Conservation (phyloP, 2,797 vertebrate species). For the Manis javanica region DNA sequence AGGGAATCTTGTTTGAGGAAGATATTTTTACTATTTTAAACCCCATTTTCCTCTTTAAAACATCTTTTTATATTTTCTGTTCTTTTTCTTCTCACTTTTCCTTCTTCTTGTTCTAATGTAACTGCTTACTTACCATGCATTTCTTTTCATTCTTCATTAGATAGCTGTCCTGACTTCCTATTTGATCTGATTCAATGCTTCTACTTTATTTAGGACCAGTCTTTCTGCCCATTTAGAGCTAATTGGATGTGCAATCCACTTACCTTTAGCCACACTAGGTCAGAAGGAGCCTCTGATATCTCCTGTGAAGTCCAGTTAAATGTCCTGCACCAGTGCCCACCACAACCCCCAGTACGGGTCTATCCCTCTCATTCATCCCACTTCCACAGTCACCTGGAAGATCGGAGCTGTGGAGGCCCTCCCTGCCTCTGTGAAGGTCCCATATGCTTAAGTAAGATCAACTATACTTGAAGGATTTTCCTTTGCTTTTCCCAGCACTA, state of each 20-base stretch:
- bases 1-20: neutral
- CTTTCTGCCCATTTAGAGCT: neutral
- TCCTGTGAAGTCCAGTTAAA: neutral
- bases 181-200: neutral
- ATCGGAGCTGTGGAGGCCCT: neutral
- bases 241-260: neutral
- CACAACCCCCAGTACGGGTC: neutral
- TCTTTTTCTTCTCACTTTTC: neutral
- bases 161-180: neutral
- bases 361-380: neutral
- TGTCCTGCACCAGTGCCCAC: neutral
- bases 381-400: neutral
- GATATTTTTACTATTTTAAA: slow-evolving; percentile 36
- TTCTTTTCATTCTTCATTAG: neutral
- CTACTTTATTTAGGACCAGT: neutral
- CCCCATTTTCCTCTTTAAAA: neutral
- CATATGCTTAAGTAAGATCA: neutral
- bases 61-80: neutral
- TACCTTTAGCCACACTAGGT: neutral
- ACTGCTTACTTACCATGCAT: neutral
- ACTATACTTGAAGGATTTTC: neutral
- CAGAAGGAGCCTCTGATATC: neutral
- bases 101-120: neutral
- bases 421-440: neutral
- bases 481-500: neutral